Evolutionary conservation across 2,113 vertebrate genomes (phyloP).

Genomic region (Zapus hudsonius): DNA sequence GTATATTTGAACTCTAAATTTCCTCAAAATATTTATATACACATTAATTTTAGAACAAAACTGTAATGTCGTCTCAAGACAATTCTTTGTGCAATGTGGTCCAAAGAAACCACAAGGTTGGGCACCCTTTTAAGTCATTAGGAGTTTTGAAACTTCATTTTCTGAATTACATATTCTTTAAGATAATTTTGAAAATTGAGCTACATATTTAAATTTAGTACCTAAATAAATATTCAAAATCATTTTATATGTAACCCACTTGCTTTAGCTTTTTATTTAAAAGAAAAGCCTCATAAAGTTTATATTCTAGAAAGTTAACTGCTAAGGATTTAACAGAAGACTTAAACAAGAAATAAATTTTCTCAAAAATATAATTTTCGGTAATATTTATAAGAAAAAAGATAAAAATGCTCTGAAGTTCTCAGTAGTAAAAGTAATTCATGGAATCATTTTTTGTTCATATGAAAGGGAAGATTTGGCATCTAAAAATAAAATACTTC

Average conservation of each 20-base stretch:
- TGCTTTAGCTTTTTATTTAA: conserved; percentile 43
- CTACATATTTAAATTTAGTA: neutral
- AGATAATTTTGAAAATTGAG: conserved; percentile 23
- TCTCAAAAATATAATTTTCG: conserved; percentile 28
- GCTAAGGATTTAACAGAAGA: conserved; percentile 18
- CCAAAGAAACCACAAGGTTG: no score
- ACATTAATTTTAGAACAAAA: neutral
- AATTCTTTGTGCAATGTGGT: no score
- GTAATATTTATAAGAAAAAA: conserved; percentile 23
- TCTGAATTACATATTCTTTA: neutral
- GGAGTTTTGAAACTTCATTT: neutral
- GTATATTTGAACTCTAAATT: neutral
- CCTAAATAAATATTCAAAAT: conserved; percentile 20
- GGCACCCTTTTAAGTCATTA: neutral
- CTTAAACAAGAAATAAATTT: conserved; percentile 24
- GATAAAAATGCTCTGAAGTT: conserved; percentile 1
- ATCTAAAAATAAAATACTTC: neutral
- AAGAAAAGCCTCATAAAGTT: neutral
- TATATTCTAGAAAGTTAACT: conserved; percentile 10
- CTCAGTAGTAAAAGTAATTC: neutral
- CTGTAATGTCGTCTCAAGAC: no score
- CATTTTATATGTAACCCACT: neutral
- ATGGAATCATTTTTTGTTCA: conserved; percentile 37
- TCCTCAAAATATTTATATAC: neutral
- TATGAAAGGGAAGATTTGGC: neutral